Conservation (phyloP, 2,888 invertebrate species). For the Halocaridina rubra region DNA sequence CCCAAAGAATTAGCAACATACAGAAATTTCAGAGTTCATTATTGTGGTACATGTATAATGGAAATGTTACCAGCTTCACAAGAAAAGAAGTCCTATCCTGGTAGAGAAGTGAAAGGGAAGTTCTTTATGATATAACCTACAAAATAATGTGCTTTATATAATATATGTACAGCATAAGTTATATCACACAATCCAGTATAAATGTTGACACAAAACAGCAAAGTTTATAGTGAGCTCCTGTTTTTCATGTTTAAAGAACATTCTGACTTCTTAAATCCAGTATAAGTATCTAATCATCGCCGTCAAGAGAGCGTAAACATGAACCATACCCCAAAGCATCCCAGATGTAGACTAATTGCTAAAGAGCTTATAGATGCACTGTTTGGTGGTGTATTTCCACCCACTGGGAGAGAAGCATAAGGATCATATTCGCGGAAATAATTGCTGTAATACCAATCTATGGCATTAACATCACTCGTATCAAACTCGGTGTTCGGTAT, state of each 20-base stretch:
- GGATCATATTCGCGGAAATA: conserved; percentile 53
- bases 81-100: too few species aligned
- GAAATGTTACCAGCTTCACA: too few species aligned
- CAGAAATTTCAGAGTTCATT: too few species aligned
- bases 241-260: background rate
- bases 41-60: too few species aligned
- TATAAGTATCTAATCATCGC: too few species aligned
- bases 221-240: background rate
- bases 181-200: too few species aligned
- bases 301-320: background rate
- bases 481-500: conserved; percentile 17
- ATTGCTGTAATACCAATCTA: conserved; percentile 62
- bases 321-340: background rate
- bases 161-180: too few species aligned
- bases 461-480: background rate
- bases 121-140: too few species aligned
- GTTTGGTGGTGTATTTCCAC: conserved; percentile 40
- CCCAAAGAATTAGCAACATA: too few species aligned
- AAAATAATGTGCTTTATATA: too few species aligned
- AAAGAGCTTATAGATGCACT: background rate
- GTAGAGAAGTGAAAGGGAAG: too few species aligned
- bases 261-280: too few species aligned
- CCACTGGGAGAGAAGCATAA: conserved; percentile 35
- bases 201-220: background rate
- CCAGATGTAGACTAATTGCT: background rate